Percentiles rank a stretch among this genome's conserved stretches.
Evolutionary conservation across 2,113 vertebrate species (phyloP).

Genomic region (Tragulus kanchil): DNA sequence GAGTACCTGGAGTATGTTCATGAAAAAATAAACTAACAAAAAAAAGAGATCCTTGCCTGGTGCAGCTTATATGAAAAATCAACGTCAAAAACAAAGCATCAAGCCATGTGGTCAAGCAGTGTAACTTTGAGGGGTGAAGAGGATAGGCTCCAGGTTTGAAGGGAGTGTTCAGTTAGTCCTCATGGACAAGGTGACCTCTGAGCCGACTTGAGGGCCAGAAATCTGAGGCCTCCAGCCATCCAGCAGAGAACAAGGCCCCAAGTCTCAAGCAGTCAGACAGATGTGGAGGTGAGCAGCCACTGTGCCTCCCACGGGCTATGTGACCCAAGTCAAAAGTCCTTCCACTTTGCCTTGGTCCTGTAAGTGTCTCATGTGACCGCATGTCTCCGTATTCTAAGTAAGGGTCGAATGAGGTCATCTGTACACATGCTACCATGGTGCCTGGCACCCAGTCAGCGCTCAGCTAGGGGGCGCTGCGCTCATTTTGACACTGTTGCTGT

Average conservation of each 20-base stretch:
- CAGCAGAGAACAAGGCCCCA: background rate
- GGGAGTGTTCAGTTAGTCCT: background rate
- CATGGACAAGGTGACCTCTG: background rate
- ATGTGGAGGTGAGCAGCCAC: rapidly evolving
- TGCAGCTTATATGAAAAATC: background rate
- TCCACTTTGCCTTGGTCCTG: background rate
- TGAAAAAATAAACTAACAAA: background rate
- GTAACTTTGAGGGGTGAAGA: rapidly evolving
- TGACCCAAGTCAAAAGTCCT: background rate
- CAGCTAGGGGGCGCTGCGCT: background rate
- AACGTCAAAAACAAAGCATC: background rate
- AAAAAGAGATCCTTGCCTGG: background rate
- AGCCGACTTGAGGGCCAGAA: background rate
- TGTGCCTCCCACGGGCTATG: too few species aligned
- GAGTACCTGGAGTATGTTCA: background rate
- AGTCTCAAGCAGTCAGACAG: background rate
- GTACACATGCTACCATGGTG: background rate
- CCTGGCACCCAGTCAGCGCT: background rate
- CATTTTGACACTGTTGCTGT: rapidly evolving
- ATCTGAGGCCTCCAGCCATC: background rate
- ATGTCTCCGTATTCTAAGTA: background rate
- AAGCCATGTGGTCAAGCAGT: background rate
- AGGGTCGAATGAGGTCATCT: background rate
- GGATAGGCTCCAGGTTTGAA: background rate
- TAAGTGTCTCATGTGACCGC: background rate